phyloP scores from a whole-genome alignment of 2,797 vertebrate species.

The Sebastes dallii region DNA sequence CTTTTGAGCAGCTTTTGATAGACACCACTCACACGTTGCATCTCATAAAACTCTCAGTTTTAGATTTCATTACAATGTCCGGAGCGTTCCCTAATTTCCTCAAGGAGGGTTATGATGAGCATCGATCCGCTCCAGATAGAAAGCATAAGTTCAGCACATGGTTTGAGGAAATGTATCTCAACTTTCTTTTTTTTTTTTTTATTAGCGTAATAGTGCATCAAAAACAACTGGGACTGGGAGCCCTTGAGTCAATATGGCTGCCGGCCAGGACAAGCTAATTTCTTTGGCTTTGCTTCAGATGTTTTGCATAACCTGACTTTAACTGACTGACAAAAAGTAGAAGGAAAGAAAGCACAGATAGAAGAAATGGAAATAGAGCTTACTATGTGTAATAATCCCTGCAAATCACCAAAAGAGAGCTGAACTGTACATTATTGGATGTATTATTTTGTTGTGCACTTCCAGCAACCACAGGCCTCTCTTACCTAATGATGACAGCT shows the following conservation, averaged over 20 bases:
- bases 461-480: slow-evolving; percentile 19
- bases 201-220: slow-evolving; percentile 58
- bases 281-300: slow-evolving; percentile 66
- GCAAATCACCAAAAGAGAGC: not conserved
- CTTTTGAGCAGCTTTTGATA: slow-evolving; percentile 66
- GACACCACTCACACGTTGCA: slow-evolving; percentile 45
- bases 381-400: slow-evolving; percentile 7
- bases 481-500: slow-evolving; percentile 42
- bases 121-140: slow-evolving; percentile 51
- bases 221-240: slow-evolving; percentile 64
- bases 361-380: slow-evolving; percentile 13
- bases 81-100: slow-evolving; percentile 49
- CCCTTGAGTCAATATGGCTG: slow-evolving; percentile 67
- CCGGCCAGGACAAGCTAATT: slow-evolving; percentile 70
- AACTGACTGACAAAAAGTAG: slow-evolving; percentile 42
- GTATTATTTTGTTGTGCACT: not conserved
- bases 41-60: slow-evolving; percentile 46
- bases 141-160: slow-evolving; percentile 22
- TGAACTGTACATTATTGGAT: not conserved
- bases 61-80: slow-evolving; percentile 51
- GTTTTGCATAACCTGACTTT: slow-evolving; percentile 64
- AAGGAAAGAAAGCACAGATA: not conserved
- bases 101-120: slow-evolving; percentile 43
- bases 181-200: slow-evolving; percentile 5
- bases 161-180: slow-evolving; percentile 52